These are phyloP conservation scores for Sus cebifrons DNA, from an alignment of 2,797 vertebrate genomes.

Conservation along the genomic window DNA sequence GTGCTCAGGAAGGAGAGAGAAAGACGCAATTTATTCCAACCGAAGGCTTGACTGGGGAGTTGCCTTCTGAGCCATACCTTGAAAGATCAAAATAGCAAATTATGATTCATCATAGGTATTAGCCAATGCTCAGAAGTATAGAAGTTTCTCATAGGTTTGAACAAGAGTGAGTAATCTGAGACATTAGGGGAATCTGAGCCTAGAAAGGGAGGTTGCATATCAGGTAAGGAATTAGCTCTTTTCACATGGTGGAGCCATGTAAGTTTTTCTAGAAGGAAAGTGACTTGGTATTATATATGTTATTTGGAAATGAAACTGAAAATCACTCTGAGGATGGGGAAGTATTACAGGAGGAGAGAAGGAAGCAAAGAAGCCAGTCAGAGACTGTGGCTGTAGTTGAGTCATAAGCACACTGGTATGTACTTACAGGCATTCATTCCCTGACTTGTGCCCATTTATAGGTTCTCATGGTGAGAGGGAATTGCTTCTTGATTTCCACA, in stretches of 20 bases:
- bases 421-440: neutral
- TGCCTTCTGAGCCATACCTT: neutral
- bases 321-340: neutral
- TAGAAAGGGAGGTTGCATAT: neutral
- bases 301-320: conserved; percentile 2
- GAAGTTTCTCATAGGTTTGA: neutral
- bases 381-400: neutral
- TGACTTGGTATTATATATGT: neutral
- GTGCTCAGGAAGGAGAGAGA: neutral
- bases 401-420: neutral
- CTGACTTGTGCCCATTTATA: neutral
- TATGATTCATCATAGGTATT: neutral
- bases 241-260: neutral
- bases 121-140: neutral
- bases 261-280: neutral
- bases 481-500: neutral
- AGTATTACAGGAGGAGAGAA: neutral
- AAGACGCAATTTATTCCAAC: neutral
- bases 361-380: neutral
- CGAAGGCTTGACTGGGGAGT: neutral
- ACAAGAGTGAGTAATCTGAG: neutral
- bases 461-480: neutral
- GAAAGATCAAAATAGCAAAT: neutral
- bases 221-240: neutral
- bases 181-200: neutral